Percentiles rank a stretch among this genome's conserved stretches.
Conservation (phyloP, 2,888 invertebrate genomes). For the Yponomeuta evonymella region DNA sequence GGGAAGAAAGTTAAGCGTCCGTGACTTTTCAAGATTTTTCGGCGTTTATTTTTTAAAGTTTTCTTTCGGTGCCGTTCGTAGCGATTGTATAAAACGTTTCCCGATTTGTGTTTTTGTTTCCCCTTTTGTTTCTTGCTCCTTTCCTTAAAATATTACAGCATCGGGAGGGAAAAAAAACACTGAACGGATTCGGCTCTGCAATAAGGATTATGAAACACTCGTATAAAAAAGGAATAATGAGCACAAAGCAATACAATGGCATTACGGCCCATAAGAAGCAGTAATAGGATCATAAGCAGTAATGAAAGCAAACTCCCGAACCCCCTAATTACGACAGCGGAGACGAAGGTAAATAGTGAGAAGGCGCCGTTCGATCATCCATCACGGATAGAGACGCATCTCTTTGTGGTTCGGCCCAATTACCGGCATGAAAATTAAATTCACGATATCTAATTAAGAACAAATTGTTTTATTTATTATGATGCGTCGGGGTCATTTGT, state of each 20-base stretch:
- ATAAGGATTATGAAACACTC: conserved; percentile 15
- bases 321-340: conserved; percentile 63
- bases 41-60: conserved; percentile 73
- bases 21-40: conserved; percentile 76
- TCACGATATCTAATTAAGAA: conserved; percentile 77
- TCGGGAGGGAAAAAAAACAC: background rate
- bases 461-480: conserved; percentile 77
- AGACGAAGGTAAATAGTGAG: conserved; percentile 66
- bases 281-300: conserved; percentile 66
- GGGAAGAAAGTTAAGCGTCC: conserved; percentile 77
- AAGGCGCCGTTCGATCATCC: conserved; percentile 71
- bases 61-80: conserved; percentile 51
- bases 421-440: conserved; percentile 76
- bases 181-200: background rate
- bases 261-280: conserved; percentile 67
- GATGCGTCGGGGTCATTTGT: conserved; percentile 74
- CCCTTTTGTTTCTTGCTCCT: conserved; percentile 38
- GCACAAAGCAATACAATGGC: conserved; percentile 35
- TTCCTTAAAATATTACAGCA: background rate
- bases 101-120: conserved; percentile 61
- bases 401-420: conserved; percentile 75
- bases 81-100: conserved; percentile 58
- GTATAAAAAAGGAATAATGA: conserved; percentile 30
- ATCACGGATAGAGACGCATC: conserved; percentile 66
- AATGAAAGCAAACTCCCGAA: conserved; percentile 72